Percentiles rank a stretch among this genome's conserved stretches.
Conservation (phyloP, 2,797 vertebrate species). For the Eidolon dupreanum region DNA sequence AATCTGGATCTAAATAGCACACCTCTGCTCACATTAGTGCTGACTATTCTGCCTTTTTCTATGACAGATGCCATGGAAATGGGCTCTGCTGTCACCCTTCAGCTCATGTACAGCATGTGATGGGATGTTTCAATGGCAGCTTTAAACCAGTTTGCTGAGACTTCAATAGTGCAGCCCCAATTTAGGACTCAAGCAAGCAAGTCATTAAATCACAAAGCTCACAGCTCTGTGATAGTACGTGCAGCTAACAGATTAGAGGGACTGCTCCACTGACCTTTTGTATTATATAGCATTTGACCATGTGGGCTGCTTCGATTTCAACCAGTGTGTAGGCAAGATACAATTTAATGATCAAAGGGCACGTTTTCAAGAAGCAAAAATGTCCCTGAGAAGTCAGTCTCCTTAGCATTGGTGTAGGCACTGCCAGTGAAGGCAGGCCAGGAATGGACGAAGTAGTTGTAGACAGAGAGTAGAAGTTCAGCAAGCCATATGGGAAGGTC, state of each 20-base stretch:
- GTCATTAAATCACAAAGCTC: not conserved
- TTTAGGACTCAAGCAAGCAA: constrained; percentile 14
- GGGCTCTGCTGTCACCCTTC: not conserved
- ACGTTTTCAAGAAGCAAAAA: constrained; percentile 41
- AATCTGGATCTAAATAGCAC: constrained; percentile 47
- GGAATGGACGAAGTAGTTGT: not conserved
- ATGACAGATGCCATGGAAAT: not conserved
- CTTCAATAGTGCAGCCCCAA: not conserved
- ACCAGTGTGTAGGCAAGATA: not conserved
- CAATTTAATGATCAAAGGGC: not conserved
- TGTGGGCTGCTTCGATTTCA: not conserved
- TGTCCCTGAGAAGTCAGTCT: not conserved
- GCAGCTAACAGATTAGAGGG: not conserved
- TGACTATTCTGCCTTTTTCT: not conserved
- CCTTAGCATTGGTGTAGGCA: not conserved
- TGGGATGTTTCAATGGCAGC: not conserved
- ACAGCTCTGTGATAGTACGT: not conserved
- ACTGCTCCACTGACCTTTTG: not conserved
- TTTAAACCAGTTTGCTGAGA: constrained; percentile 47
- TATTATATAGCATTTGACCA: not conserved
- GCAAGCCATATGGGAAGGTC: not conserved
- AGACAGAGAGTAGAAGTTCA: not conserved
- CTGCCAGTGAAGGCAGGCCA: not conserved
- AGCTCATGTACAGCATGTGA: not conserved
- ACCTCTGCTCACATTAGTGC: not conserved